Base-by-base conservation (phyloP, 2,888 invertebrate species). In the Chrysotoxum bicinctum region DNA sequence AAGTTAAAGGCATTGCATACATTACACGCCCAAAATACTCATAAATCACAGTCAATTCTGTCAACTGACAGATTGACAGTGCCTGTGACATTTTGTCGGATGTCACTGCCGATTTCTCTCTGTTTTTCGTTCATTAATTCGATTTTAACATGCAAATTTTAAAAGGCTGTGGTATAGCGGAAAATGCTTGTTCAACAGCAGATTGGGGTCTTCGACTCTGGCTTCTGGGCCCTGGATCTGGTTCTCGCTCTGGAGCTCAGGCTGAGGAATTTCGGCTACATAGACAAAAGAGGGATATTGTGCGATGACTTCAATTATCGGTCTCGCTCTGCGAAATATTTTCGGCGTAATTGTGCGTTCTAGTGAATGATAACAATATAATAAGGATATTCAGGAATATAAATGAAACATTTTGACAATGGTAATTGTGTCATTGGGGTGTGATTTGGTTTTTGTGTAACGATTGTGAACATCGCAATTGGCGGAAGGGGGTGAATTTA, bases 1-100 rank as follows among this genome's bases (percentile, higher is more conserved):
- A 50, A 35, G 40, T 12, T 16, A 68, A 62, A 21, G 60, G 70
- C 40, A 69, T 23, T 76, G 72, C 82, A 82, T 73, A 82, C 58
- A 82, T 68, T 68, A 73, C 52, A 32, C 50, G 52, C 48, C 45
- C 70, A 68, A 75, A 72, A 70, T 75, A 21, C 79, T 80, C 84
- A 84, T 84, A 84, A 84, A 84, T 84, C 84, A 84, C 75, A 84
- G 79, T 70, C 84, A 84, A 66, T 84, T 84, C 75, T 43, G 48
- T 66, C 60, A 48, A 75, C 74, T 84, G 84, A 84, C 79, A 84
- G 84, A 84, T 84, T 84, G 84, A 80, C 84, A 84, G 84, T 72
- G 64, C 52, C 75, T 84, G 84, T 75, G 79, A 84, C 84, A 84
- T 79, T 79, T 75, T 84, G 75, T 72, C 74, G 74, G 69, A 74